Percentiles rank a stretch among this genome's conserved stretches.
These are phyloP conservation scores for Nemoura dubitans DNA, from an alignment of 2,888 invertebrate species.

Conservation along the genomic window DNA sequence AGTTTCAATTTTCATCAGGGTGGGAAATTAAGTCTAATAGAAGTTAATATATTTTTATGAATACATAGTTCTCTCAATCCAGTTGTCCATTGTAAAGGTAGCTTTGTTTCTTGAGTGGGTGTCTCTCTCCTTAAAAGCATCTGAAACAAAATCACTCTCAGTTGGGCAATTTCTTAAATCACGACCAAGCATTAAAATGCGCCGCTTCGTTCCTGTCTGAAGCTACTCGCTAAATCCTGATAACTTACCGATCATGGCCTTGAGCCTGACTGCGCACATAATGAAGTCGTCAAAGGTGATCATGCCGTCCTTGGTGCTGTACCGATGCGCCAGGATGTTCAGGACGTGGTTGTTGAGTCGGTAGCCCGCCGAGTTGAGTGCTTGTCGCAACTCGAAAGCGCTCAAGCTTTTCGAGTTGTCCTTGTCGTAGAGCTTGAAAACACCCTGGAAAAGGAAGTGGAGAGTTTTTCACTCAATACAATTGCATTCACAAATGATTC, in stretches of 20 bases:
- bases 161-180: neutral
- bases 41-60: neutral
- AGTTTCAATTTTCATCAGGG: no score
- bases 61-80: constrained; percentile 9
- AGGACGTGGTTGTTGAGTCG: constrained; percentile 88
- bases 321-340: constrained; percentile 89
- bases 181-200: neutral
- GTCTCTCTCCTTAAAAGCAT: constrained; percentile 12
- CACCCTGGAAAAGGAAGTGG: constrained; percentile 71
- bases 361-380: constrained; percentile 89
- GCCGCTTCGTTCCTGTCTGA: no score
- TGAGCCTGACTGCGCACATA: constrained; percentile 91
- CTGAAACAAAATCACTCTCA: neutral
- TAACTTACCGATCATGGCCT: constrained; percentile 89
- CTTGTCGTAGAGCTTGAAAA: constrained; percentile 85
- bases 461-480: no score
- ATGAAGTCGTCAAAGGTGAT: constrained; percentile 94
- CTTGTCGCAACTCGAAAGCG: constrained; percentile 83
- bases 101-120: neutral
- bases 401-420: constrained; percentile 80
- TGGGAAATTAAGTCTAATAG: no score
- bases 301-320: constrained; percentile 82
- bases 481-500: no score
- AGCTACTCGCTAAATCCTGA: no score
- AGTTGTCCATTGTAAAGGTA: neutral